These are phyloP conservation scores for Peromyscus nudipes DNA, from an alignment of 2,797 vertebrate genomes.

Conservation along the genomic window DNA sequence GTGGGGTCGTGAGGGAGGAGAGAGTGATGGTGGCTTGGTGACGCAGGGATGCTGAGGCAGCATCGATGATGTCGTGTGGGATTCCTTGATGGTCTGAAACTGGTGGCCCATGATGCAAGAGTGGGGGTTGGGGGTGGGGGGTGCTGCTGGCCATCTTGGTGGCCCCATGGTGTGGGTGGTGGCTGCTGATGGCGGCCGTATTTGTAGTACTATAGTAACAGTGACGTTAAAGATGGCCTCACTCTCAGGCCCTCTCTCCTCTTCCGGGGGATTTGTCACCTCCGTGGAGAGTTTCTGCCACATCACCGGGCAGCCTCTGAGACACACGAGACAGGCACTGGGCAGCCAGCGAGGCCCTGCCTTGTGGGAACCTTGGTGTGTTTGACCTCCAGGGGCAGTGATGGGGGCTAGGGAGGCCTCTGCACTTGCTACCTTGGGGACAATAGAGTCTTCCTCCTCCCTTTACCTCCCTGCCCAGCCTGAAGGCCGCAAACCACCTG, in stretches of 20 bases:
- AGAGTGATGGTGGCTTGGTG: neutral
- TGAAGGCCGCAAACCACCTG: neutral
- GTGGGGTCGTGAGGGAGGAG: no score
- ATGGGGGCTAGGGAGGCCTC: neutral
- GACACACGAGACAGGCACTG: neutral
- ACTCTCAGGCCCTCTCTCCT: neutral
- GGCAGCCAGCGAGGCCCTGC: neutral
- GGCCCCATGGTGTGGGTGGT: neutral
- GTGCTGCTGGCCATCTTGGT: neutral
- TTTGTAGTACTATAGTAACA: no score
- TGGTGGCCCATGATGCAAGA: neutral
- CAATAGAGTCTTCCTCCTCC: neutral
- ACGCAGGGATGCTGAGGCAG: no score
- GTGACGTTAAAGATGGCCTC: neutral
- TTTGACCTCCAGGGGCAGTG: neutral
- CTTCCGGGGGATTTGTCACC: neutral
- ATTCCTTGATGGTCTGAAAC: neutral
- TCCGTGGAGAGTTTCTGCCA: neutral
- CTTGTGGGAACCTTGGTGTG: neutral
- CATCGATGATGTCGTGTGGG: neutral
- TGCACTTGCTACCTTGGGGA: neutral
- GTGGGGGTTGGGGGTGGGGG: neutral
- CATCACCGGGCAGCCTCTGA: neutral
- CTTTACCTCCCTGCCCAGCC: neutral
- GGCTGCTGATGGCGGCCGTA: neutral